phyloP scores from a whole-genome alignment of 2,888 invertebrate species.

The Pimpla rufipes region DNA sequence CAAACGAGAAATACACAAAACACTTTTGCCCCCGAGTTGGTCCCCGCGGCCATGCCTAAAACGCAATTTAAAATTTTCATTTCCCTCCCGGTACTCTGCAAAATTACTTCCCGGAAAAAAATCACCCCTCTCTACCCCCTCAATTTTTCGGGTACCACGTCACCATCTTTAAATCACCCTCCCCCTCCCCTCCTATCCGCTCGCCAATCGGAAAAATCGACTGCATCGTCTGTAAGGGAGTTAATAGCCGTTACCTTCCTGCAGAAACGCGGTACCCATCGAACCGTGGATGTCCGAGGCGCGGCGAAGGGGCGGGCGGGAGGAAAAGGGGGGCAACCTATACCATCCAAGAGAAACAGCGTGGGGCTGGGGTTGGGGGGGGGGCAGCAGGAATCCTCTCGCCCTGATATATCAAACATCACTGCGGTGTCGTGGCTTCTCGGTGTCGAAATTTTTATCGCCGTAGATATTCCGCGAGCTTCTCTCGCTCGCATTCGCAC shows the following conservation, averaged over 20 bases:
- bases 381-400: background rate
- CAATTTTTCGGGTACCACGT: background rate
- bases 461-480: conserved; percentile 47
- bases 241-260: conserved; percentile 20
- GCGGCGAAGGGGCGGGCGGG: no score
- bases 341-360: background rate
- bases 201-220: conserved; percentile 25
- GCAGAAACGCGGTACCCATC: background rate
- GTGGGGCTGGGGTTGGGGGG: background rate
- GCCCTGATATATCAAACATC: conserved; percentile 38
- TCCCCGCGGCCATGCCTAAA: no score
- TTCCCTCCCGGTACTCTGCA: no score
- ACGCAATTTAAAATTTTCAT: no score
- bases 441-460: conserved; percentile 66
- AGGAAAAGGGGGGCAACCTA: background rate
- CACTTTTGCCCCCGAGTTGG: no score
- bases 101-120: no score
- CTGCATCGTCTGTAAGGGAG: conserved; percentile 6
- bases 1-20: no score
- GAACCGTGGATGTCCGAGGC: no score
- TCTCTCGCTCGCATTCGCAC: conserved; percentile 34
- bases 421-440: conserved; percentile 48
- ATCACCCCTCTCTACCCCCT: no score
- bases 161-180: conserved; percentile 7
- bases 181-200: background rate